Evolutionary conservation across 2,888 invertebrate genomes (phyloP).

Genomic region (Dascillus cervinus): DNA sequence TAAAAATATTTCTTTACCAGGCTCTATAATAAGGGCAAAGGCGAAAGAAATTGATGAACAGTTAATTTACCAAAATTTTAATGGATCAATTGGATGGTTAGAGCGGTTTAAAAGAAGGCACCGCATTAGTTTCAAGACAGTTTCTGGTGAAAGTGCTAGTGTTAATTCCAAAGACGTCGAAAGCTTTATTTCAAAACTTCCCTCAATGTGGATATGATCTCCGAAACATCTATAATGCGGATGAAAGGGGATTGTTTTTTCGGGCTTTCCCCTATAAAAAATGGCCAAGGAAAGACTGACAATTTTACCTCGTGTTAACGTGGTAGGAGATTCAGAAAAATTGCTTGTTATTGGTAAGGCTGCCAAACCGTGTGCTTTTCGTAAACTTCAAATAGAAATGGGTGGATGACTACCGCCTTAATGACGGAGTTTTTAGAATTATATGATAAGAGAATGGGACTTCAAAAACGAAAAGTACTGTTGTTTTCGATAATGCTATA

Average conservation of each 20-base stretch:
- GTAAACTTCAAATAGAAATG: constrained; percentile 1
- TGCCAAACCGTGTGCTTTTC: neutral
- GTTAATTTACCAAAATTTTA: too few species aligned
- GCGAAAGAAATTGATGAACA: too few species aligned
- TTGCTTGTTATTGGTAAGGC: constrained; percentile 2
- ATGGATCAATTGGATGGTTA: too few species aligned
- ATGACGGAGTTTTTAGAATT: constrained; percentile 14
- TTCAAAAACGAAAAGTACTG: constrained; percentile 14
- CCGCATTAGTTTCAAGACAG: constrained; percentile 20
- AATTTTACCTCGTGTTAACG: constrained; percentile 20
- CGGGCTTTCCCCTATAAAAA: constrained; percentile 25
- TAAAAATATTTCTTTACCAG: too few species aligned
- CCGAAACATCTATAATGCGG: constrained; percentile 18
- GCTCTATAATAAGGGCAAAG: too few species aligned
- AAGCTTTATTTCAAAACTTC: constrained; percentile 16
- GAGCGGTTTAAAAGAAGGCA: constrained; percentile 18
- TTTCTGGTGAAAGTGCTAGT: constrained; percentile 19
- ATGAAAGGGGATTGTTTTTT: constrained; percentile 27
- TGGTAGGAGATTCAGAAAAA: constrained; percentile 5
- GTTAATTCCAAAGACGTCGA: constrained; percentile 18
- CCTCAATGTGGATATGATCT: constrained; percentile 13
- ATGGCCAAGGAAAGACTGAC: constrained; percentile 24
- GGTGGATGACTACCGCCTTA: constrained; percentile 5
- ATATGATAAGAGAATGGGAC: constrained; percentile 8
- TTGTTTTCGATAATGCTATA: constrained; percentile 11